These are phyloP conservation scores for Neoscelio sp. DNA, from an alignment of 2,888 invertebrate species.

Conservation along the genomic window DNA sequence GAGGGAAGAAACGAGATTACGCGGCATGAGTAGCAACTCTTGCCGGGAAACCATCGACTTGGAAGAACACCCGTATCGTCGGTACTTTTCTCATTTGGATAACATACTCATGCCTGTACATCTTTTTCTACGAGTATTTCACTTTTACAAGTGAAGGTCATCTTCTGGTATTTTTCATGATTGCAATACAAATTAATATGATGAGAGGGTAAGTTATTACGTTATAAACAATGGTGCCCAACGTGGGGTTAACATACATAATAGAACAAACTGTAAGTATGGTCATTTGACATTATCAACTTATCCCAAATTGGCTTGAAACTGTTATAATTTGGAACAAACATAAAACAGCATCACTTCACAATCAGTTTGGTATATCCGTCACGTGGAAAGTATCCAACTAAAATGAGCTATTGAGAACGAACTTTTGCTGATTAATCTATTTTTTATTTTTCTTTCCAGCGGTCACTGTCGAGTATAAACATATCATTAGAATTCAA, in stretches of 20 bases:
- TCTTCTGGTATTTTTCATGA: not conserved
- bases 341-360: too few relatives aligned
- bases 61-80: conserved; percentile 77
- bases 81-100: conserved; percentile 48
- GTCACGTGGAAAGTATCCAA: too few relatives aligned
- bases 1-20: conserved; percentile 71
- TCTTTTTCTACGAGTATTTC: conserved; percentile 48
- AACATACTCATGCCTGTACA: conserved; percentile 31
- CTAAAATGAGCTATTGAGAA: too few relatives aligned
- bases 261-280: too few relatives aligned
- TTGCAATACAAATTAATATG: too few relatives aligned
- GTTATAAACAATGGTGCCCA: too few relatives aligned
- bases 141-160: conserved; percentile 55
- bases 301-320: too few relatives aligned
- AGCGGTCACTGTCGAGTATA: not conserved
- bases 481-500: conserved; percentile 14
- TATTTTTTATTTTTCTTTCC: not conserved
- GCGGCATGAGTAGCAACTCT: conserved; percentile 77
- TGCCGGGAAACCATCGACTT: conserved; percentile 71
- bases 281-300: too few relatives aligned
- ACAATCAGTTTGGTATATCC: too few relatives aligned
- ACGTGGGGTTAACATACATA: too few relatives aligned
- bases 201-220: too few relatives aligned
- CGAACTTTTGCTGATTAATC: conserved; percentile 20
- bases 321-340: too few relatives aligned